Conservation (phyloP, 2,797 vertebrate genomes). For the Bryconaethiops microstoma region DNA sequence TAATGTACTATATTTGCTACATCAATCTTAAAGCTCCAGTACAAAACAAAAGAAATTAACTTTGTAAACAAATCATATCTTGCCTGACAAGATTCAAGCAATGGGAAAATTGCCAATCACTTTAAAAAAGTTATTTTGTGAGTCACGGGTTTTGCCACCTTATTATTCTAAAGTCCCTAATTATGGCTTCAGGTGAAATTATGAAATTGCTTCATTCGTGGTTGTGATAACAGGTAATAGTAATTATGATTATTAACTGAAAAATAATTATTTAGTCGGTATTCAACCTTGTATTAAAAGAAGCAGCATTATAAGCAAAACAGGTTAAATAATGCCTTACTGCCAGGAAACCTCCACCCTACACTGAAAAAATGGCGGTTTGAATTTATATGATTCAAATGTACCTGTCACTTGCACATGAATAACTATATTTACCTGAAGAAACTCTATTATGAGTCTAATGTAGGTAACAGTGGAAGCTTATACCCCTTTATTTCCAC, state of each 20-base stretch:
- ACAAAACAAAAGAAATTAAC: too few species aligned
- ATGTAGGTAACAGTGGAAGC: too few species aligned
- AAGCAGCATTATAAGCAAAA: not conserved
- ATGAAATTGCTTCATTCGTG: not conserved
- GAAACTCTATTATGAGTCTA: too few species aligned
- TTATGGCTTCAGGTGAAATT: not conserved
- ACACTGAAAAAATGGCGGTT: not conserved
- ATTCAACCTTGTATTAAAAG: not conserved
- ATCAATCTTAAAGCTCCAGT: too few species aligned
- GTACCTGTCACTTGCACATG: not conserved
- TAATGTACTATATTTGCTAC: too few species aligned
- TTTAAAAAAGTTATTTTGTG: too few species aligned
- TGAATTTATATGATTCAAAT: not conserved
- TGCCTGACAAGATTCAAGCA: too few species aligned
- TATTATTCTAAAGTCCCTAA: not conserved
- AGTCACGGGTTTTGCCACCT: not conserved
- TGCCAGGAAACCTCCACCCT: not conserved
- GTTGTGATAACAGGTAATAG: not conserved
- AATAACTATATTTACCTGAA: not conserved
- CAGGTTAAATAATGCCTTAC: not conserved
- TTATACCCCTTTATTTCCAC: too few species aligned
- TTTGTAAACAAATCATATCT: too few species aligned
- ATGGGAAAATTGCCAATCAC: too few species aligned
- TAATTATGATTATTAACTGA: too few species aligned
- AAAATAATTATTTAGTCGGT: not conserved